phyloP scores from a whole-genome alignment of 2,888 invertebrate genomes.

The Molanna angustata region DNA sequence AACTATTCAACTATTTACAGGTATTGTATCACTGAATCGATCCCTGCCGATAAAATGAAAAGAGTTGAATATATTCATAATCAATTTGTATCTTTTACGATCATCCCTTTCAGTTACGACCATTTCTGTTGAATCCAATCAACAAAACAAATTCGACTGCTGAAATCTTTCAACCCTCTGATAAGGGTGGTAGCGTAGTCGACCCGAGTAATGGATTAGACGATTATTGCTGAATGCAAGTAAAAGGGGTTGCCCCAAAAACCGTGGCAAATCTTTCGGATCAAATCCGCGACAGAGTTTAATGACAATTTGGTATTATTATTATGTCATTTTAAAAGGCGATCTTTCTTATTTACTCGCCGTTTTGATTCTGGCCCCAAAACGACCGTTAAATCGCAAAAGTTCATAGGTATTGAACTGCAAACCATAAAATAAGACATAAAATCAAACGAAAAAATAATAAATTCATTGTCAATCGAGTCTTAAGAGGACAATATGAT shows the following conservation, averaged over 20 bases:
- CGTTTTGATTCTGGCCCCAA: constrained; percentile 1
- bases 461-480: background rate
- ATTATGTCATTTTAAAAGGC: constrained; percentile 21
- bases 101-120: constrained; percentile 9
- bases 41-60: constrained; percentile 9
- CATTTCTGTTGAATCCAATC: background rate
- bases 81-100: constrained; percentile 32
- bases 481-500: background rate
- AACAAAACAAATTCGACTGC: too few relatives aligned
- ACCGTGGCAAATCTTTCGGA: constrained; percentile 2
- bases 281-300: constrained; percentile 12
- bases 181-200: too few relatives aligned
- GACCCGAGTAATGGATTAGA: too few relatives aligned
- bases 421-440: background rate
- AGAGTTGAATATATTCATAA: constrained; percentile 27
- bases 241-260: too few relatives aligned
- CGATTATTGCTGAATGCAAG: too few relatives aligned
- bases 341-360: constrained; percentile 18
- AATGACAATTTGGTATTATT: constrained; percentile 24
- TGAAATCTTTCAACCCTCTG: too few relatives aligned
- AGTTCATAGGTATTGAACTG: constrained; percentile 3
- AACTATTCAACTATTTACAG: too few relatives aligned
- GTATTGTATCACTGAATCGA: constrained; percentile 20
- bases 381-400: constrained; percentile 18
- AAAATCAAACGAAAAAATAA: too few relatives aligned